Base-by-base conservation (phyloP, 2,113 vertebrate genomes). In the Anolis carolinensis region DNA sequence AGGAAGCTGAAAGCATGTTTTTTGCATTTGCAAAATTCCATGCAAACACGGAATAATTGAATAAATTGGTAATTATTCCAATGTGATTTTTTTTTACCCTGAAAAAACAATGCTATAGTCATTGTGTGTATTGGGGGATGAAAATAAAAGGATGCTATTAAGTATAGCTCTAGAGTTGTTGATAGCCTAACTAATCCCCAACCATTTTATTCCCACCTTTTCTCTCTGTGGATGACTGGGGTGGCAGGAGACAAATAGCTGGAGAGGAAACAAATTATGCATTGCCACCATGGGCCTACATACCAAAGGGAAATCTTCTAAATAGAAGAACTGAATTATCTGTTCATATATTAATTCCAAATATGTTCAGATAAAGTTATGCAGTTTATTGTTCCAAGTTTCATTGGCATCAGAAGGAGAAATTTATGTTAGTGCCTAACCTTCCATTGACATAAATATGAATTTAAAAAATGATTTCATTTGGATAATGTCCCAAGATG, bases 1-100 rank as follows among this genome's bases (percentile, higher is more conserved):
- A 87, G 86, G 86, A 79, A 36, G 50, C 68, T 62, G 79, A 87
- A 2, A 21, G 87, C 55, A 44, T 3, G 2, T 55, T 86, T 44
- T 88, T 84, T 85, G 91, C 10, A 85, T 65, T 89, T 85, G 77
- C 1, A 8, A 14, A 82, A 48, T 86, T 83, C 23, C 18, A 83
- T 81, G 75, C 65, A 86, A 82, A 7, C 55, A 68, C 4, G 62
- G 27, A 27, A 78, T 87, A 92, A 81, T 82, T 81, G 10, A 86
- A 72, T 11, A 23, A 68, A 13, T 48, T 20, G 2, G 0, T 59
- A 87, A 6, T 81, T 86, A 85, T 84, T 65, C 84, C 44, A 14
- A 62, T 81, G 7, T 44, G 67, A 39, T 1, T 83, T 1, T 83
- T 50, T 93, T 83, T 73, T 86, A 5, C 81, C 73, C 68, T 25